These are phyloP conservation scores for Carettochelys insculpta DNA, from an alignment of 2,113 vertebrate species.

Conservation along the genomic window DNA sequence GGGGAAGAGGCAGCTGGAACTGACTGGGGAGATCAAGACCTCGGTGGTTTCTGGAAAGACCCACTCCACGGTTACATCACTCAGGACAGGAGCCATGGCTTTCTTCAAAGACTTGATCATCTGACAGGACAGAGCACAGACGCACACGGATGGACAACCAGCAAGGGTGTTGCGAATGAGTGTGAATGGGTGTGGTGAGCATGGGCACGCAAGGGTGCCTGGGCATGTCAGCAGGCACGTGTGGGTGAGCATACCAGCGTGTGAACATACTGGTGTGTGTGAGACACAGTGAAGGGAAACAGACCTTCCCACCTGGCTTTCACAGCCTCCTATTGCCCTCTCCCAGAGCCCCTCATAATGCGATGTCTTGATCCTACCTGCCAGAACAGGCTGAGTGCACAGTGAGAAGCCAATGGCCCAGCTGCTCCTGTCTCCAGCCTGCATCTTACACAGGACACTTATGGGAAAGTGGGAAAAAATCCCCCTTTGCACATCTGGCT, in stretches of 20 bases:
- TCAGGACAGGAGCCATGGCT: constrained; percentile 89
- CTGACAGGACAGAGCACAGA: constrained; percentile 65
- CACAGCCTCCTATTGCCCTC: neutral
- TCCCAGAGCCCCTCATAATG: neutral
- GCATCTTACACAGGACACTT: accelerated
- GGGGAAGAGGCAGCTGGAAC: constrained; percentile 88
- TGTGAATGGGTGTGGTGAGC: neutral
- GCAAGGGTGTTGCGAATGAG: accelerated
- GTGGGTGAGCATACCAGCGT: neutral
- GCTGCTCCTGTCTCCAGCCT: neutral
- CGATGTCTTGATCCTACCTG: neutral
- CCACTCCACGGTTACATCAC: constrained; percentile 93
- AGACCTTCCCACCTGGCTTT: neutral
- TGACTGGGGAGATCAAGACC: constrained; percentile 89
- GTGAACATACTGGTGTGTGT: neutral
- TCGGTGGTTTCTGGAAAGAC: constrained; percentile 91
- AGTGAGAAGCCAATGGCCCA: neutral
- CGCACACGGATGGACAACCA: neutral
- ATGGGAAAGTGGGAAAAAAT: neutral
- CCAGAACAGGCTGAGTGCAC: neutral
- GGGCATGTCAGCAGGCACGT: neutral
- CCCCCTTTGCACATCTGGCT: neutral
- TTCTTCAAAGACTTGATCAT: constrained; percentile 94
- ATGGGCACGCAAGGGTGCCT: neutral
- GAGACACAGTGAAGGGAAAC: neutral